Evolutionary conservation across 1,140 invertebrate species (phyloP).

Genomic region (Phortica variegata): DNA sequence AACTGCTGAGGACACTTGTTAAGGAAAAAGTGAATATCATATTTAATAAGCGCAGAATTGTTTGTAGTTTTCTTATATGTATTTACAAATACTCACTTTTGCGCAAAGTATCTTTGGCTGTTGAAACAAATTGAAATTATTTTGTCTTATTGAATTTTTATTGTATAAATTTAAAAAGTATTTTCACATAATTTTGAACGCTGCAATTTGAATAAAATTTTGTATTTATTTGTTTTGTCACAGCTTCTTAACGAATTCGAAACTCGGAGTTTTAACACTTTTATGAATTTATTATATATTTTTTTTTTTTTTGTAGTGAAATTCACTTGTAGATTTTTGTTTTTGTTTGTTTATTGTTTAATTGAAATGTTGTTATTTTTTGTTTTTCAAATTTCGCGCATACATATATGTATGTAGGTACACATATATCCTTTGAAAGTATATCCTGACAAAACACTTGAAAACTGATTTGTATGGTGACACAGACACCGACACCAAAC

Average conservation of each 20-base stretch:
- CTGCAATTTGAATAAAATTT: background rate
- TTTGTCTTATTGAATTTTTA: background rate
- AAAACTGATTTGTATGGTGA: no score
- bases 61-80: background rate
- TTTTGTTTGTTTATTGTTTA: background rate
- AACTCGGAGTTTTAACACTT: constrained; percentile 1
- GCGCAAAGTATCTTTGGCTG: background rate
- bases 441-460: no score
- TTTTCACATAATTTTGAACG: background rate
- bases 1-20: background rate
- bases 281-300: constrained; percentile 1
- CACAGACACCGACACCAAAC: no score
- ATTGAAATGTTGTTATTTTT: constrained; percentile 13
- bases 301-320: constrained; percentile 23
- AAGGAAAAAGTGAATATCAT: background rate
- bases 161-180: background rate
- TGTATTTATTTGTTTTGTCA: constrained; percentile 5
- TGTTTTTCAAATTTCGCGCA: no score
- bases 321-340: constrained; percentile 18
- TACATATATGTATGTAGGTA: no score
- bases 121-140: background rate
- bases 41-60: background rate
- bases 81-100: background rate
- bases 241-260: constrained; percentile 14
- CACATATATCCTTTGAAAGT: no score